Percentiles rank a stretch among this genome's conserved stretches.
phyloP scores from a whole-genome alignment of 2,888 invertebrate genomes.

The Seira ritae region DNA sequence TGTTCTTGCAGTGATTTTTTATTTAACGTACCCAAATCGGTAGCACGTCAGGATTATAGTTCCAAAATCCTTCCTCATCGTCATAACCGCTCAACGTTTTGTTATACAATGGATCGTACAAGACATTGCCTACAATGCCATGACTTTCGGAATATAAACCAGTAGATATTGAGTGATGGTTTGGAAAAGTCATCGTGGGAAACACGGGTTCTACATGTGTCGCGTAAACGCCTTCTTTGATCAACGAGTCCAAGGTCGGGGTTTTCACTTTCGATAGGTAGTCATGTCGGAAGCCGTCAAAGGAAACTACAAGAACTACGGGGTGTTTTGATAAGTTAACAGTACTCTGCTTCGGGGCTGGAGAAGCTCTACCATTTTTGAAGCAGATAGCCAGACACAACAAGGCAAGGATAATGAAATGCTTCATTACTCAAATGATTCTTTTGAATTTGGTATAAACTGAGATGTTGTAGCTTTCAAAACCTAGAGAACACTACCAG shows the following conservation, averaged over 20 bases:
- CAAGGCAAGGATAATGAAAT: too few species aligned
- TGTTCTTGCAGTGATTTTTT: too few species aligned
- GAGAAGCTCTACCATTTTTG: too few species aligned
- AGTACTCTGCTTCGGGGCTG: too few species aligned
- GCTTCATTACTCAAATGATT: too few species aligned
- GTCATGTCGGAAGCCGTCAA: slow-evolving; percentile 84
- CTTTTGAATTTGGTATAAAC: too few species aligned
- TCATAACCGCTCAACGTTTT: too few species aligned
- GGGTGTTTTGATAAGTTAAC: slow-evolving; percentile 66
- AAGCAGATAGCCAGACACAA: too few species aligned
- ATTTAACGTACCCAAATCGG: slow-evolving; percentile 66
- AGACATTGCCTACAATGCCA: slow-evolving; percentile 82
- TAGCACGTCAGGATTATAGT: slow-evolving; percentile 57
- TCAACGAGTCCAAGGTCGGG: slow-evolving; percentile 80
- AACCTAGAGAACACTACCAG: too few species aligned
- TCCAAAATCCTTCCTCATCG: slow-evolving; percentile 69
- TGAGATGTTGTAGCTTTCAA: too few species aligned
- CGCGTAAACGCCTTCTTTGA: slow-evolving; percentile 79
- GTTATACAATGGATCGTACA: slow-evolving; percentile 81
- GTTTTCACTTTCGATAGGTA: slow-evolving; percentile 79
- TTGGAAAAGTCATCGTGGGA: slow-evolving; percentile 84
- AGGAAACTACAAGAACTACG: slow-evolving; percentile 79
- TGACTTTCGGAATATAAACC: slow-evolving; percentile 82
- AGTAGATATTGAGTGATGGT: slow-evolving; percentile 83
- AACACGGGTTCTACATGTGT: slow-evolving; percentile 81